A percentile compares a stretch with the other conserved stretches of the same genome.
phyloP scores from a whole-genome alignment of 2,797 vertebrate genomes.

The Pelodytes ibericus region DNA sequence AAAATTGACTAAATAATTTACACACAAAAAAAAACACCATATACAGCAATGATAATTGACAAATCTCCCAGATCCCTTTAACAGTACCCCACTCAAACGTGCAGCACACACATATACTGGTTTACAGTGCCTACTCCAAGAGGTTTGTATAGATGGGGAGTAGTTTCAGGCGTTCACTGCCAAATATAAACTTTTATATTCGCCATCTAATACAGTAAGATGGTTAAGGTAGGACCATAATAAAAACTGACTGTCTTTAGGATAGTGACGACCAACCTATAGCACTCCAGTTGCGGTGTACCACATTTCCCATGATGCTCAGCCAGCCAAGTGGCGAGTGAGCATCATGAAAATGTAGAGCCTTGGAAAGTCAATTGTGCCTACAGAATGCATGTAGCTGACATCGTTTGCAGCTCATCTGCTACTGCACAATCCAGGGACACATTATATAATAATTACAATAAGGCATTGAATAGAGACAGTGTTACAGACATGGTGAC shows the following conservation, averaged over 20 bases:
- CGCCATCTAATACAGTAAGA: too few species aligned
- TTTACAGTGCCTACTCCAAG: background rate
- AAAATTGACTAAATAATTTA: background rate
- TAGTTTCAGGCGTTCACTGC: conserved; percentile 14
- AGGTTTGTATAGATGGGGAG: background rate
- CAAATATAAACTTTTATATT: background rate
- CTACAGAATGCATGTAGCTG: too few species aligned
- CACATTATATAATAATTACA: background rate
- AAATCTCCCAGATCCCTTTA: background rate
- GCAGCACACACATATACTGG: conserved; percentile 8
- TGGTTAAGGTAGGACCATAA: too few species aligned
- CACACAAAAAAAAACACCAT: background rate
- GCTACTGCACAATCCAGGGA: too few species aligned
- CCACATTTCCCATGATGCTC: too few species aligned
- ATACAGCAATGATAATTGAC: conserved; percentile 32
- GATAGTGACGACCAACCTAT: too few species aligned
- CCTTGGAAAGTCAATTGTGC: too few species aligned
- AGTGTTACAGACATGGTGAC: background rate
- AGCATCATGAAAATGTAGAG: too few species aligned
- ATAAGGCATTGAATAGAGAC: background rate
- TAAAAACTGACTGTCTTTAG: too few species aligned
- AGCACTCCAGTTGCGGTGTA: too few species aligned
- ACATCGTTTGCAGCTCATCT: background rate
- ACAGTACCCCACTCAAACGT: background rate
- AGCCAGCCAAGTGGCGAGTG: too few species aligned